Evolutionary conservation across 2,797 vertebrate species (phyloP), one percentile per base, ranked within the genome.

Genomic region (Macrochelys suwanniensis): DNA sequence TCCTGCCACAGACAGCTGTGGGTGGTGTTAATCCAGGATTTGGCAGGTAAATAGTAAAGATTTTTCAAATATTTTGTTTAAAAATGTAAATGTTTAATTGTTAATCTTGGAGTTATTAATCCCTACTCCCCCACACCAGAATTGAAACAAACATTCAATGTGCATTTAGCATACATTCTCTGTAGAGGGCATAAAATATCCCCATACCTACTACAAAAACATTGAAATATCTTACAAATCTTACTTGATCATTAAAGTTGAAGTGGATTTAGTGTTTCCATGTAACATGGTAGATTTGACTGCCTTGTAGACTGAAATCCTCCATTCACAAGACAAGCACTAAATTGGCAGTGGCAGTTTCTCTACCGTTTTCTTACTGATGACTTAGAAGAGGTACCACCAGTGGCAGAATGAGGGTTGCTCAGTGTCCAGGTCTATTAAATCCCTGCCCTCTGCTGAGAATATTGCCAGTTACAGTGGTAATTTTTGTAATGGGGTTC

Each of bases 171-270:
- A 7, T n/a, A 6, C 49, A 21, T 50, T 89, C 51, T 82, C 0
- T 1, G 11, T 6, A 16, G 50, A 9, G 79, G 6, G 10, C 3
- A 1, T 12, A 11, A 5, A 33, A 4, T 0, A 8, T 26, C 23
- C 28, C 68, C 12, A 11, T 3, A 0, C 13, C 53, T 16, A 6
- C 16, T 85, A 80, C 5, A 8, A 33, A 61, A 89, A 49, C 19
- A 3, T 76, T 42, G 59, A 49, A 84, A 57, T 26, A 26, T 0
- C 5, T 2, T 11, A 2, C 1, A 26, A 42, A 21, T 49, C 3
- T 13, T 85, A 0, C 54, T 61, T 84, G 19, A 16, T 59, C 42
- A 12, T 2, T 33, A 4, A 2, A 33, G 33, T n/a, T 65, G n/a
- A 37, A 19, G 28, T 61, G 31, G 12, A 61, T 61, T 61, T 61